Evolutionary conservation across 2,888 invertebrate genomes (phyloP), one percentile per base, ranked within the genome.

Genomic region (Sinopyrophorus schimmeli): DNA sequence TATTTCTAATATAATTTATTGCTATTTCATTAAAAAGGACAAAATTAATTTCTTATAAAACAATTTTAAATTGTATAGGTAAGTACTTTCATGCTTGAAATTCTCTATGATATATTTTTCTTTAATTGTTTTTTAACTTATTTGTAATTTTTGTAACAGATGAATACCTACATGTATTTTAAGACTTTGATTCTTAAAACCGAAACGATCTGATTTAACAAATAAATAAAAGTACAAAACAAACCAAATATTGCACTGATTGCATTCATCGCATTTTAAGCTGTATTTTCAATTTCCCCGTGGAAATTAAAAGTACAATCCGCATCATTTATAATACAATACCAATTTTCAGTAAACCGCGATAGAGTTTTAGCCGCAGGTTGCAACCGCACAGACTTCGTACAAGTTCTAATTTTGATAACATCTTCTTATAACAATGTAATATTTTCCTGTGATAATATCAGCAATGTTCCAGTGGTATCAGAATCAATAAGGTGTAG

Each of bases 401-500:
- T 26, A 35, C 26, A 42, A 42, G 30, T 42, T 42, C 15, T 42
- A 42, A 24, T 11, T 44, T 28, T 15, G 28, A 16, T 35, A 32
- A 28, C 35, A 34, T 44, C 44, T 44, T 17, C 26, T 43, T 44
- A 34, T 34, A 37, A 28, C 27, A 28, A 27, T 44, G 37, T 20
- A 35, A 44, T 44, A 44, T 46, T 46, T 46, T 46, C 37, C 10
- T 24, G n/a, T 17, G 46, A 47, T 47, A 47, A 40, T 40, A 47
- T 40, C 47, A 14, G 39, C 31, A 40, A 40, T 32, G 39, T 34
- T 47, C 32, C 21, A 24, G 38, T 32, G 26, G 46, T 47, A 47
- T 43, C 42, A 15, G 43, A 52, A 52, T 52, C 52, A 52, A 52
- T 52, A 52, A 51, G 39, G 42, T 43, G 52, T 35, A 26, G 47